Evolutionary conservation across 2,797 vertebrate species (phyloP), one percentile per base, ranked within the genome.

Genomic region (Calcarius lapponicus): DNA sequence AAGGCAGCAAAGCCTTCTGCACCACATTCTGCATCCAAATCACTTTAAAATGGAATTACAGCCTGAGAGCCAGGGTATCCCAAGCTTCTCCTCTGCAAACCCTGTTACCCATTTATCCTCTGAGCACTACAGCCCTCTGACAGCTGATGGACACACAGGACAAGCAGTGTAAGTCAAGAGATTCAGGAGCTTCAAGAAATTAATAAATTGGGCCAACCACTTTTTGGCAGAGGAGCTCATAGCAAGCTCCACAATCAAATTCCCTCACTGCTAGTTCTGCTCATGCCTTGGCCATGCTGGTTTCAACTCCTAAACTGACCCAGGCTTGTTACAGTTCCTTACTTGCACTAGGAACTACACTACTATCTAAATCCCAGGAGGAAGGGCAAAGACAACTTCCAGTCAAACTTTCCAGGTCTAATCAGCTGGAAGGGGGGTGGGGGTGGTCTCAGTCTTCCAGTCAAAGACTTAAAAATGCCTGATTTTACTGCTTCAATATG

Each of bases 101-200:
- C 13, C 32, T 2, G 0, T 20, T 28, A 53, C 1, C 3, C 22
- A 14, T 19, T 80, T 72, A 48, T 90, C 6, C 65, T 57, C 58
- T 3, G 29, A 60, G 36, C 6, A 1, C 24, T 69, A 42, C 24
- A 73, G 67, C 43, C 43, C 34, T 56, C 2, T 0, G 36, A 19
- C 43, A 82, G 56, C 66, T 20, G 20, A 36, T 0, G 0, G 17
- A 38, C 22, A 14, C 12, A 18, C 10, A 72, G 38, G 8, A 71
- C 22, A 54, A 74, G 50, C 18, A 57, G 20, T 2, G 0, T 8
- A 38, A 53, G 13, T 7, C 11, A 74, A 50, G 45, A 72, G 43
- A 86, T 11, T n/a, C 19, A 54, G 0, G 0, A 73, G 31, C 51
- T 86, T 36, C 20, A 83, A 86, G 45, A 54, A 90, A 62, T 66